A percentile compares a stretch with the other conserved stretches of the same genome.
phyloP scores from a whole-genome alignment of 1,140 invertebrate genomes.

The Drosophila baimaii region DNA sequence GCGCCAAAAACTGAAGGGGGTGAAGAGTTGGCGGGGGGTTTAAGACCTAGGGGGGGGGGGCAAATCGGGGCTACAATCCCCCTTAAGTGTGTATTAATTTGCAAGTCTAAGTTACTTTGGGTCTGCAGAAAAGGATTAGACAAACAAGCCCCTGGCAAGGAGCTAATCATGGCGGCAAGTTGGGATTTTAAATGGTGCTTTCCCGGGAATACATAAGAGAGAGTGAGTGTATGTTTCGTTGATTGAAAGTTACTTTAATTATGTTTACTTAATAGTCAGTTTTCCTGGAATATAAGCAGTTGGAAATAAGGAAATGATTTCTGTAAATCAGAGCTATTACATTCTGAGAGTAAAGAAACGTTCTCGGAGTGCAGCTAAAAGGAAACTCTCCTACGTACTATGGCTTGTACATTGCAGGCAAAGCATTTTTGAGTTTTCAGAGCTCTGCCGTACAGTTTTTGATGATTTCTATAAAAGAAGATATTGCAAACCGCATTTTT shows the following conservation, averaged over 20 bases:
- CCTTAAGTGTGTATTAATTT: slow-evolving; percentile 79
- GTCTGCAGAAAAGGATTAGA: slow-evolving; percentile 60
- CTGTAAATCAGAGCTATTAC: too few relatives aligned
- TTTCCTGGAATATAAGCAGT: too few relatives aligned
- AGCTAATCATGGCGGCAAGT: slow-evolving; percentile 53
- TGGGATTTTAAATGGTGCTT: background rate
- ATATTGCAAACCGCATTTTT: too few relatives aligned
- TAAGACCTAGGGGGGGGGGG: too few relatives aligned
- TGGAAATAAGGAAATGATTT: too few relatives aligned
- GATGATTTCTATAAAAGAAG: too few relatives aligned
- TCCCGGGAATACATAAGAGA: background rate
- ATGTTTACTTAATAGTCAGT: background rate
- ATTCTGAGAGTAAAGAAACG: too few relatives aligned
- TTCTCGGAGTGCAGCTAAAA: too few relatives aligned
- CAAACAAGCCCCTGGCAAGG: slow-evolving; percentile 64
- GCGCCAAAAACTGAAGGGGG: background rate
- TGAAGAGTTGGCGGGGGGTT: background rate
- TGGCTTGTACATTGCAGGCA: too few relatives aligned
- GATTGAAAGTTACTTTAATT: slow-evolving; percentile 2
- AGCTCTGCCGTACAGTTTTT: too few relatives aligned
- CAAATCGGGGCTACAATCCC: slow-evolving; percentile 33
- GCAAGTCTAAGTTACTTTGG: slow-evolving; percentile 70
- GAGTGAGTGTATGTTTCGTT: background rate
- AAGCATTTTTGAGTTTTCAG: too few relatives aligned
- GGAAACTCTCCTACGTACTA: too few relatives aligned